Evolutionary conservation across 2,113 vertebrate genomes (phyloP), one percentile per base, ranked within the genome.

Genomic region (Cyprinodon variegatus): DNA sequence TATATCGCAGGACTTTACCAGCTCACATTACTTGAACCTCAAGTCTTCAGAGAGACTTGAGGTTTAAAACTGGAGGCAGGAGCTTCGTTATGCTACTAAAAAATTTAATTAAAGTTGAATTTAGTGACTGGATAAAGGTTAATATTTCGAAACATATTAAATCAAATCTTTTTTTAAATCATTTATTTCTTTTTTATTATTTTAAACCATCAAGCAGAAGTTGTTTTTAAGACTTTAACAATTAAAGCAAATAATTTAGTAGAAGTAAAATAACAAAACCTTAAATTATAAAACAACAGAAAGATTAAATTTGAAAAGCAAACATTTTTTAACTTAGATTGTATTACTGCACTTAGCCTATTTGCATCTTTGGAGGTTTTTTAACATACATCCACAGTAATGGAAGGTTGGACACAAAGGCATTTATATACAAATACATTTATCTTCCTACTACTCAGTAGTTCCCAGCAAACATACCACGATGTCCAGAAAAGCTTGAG

Each of bases 381-480:
- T 83, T 66, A n/a, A 41, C 71, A 73, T 65, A 22, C 79, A 66
- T 84, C 66, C 72, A 78, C 74, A 72, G 80, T 84, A 77, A 85
- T 76, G 46, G n/a, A 11, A 61, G 64, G 2, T 61, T 17, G 61
- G 39, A 73, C 46, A 36, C 59, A 70, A 61, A 69, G 48, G 70
- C 59, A 78, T 77, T 57, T n/a, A 20, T 57, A 69, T 11, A 77
- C 72, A 78, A 78, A 87, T 88, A 85, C 82, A 89, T 86, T 88
- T 81, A 87, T 91, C 63, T 79, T 61, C 87, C 65, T 81, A 84
- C 62, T 63, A 71, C 81, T 79, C 84, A 66, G 67, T 70, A 72
- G 81, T 90, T 91, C 92, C 91, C 91, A 92, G 86, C 87, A 91
- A 82, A 70, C 75, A 68, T 37, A 82, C 67, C 86, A 81, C 76